Percentiles rank a stretch among this genome's conserved stretches.
These are phyloP conservation scores for Ptilorrhoa leucosticta DNA, from an alignment of 2,113 vertebrate species.

Conservation along the genomic window DNA sequence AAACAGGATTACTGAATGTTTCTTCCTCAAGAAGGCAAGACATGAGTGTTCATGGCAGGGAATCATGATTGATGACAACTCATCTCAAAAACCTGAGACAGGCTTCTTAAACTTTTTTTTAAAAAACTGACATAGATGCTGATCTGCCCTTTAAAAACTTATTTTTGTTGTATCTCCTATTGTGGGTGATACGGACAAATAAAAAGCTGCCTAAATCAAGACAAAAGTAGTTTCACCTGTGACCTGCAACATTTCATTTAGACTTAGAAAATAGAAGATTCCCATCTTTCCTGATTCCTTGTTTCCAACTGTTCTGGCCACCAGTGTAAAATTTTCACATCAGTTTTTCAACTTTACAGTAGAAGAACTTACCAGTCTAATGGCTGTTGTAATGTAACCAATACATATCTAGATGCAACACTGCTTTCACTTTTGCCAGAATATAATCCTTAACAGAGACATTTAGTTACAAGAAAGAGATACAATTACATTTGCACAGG, in stretches of 20 bases:
- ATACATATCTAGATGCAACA: background rate
- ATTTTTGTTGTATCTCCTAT: too few species aligned
- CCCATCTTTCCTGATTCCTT: accelerated
- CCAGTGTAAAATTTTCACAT: background rate
- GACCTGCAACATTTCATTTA: background rate
- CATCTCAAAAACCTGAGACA: background rate
- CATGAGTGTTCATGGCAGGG: background rate
- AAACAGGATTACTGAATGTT: background rate
- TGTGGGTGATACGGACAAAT: background rate
- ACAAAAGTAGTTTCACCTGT: background rate
- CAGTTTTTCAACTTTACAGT: background rate
- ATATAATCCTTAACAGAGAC: background rate
- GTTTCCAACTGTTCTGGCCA: background rate
- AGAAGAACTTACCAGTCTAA: background rate
- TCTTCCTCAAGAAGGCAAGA: background rate
- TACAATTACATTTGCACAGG: background rate
- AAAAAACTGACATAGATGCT: background rate
- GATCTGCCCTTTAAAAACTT: background rate
- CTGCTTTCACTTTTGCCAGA: background rate
- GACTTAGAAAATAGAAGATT: background rate
- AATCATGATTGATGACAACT: background rate
- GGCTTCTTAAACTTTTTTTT: background rate
- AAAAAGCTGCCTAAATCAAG: background rate
- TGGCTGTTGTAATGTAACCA: accelerated
- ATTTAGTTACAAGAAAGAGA: background rate